Evolutionary conservation across 2,113 vertebrate genomes (phyloP).

Genomic region (Notechis scutatus): DNA sequence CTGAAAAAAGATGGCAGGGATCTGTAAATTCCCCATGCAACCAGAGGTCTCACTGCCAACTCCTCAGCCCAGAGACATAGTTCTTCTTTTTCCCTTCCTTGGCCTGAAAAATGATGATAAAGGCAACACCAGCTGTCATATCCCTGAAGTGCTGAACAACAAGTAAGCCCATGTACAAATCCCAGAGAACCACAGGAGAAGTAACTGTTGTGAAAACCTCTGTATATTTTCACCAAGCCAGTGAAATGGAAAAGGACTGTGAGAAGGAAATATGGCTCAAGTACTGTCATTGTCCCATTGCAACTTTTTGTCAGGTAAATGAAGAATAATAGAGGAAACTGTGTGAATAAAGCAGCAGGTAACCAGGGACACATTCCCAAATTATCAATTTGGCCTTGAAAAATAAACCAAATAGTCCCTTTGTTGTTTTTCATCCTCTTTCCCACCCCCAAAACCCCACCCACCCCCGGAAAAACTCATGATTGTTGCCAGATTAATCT

Average conservation of each 20-base stretch:
- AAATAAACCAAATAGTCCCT: not conserved
- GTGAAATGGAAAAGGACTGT: not conserved
- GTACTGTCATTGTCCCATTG: not conserved
- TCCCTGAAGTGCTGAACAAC: not conserved
- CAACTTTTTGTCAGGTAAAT: not conserved
- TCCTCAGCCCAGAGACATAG: not conserved
- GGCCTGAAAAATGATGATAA: not conserved
- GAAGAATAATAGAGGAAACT: not conserved
- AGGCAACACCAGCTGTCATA: not conserved
- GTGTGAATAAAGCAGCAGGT: no score
- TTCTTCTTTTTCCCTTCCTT: not conserved
- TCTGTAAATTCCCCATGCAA: not conserved
- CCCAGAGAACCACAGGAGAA: not conserved
- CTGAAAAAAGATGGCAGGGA: not conserved
- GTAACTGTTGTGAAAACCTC: not conserved
- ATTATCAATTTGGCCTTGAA: not conserved
- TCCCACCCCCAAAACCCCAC: not conserved
- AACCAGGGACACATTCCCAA: not conserved
- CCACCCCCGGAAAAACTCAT: not conserved
- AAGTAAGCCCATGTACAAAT: not conserved
- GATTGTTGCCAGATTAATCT: not conserved
- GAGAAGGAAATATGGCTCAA: no score
- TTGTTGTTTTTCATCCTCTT: not conserved
- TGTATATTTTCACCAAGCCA: not conserved
- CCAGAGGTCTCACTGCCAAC: not conserved